These are phyloP conservation scores for Sebastes dallii DNA, from an alignment of 2,797 vertebrate genomes.

Conservation along the genomic window DNA sequence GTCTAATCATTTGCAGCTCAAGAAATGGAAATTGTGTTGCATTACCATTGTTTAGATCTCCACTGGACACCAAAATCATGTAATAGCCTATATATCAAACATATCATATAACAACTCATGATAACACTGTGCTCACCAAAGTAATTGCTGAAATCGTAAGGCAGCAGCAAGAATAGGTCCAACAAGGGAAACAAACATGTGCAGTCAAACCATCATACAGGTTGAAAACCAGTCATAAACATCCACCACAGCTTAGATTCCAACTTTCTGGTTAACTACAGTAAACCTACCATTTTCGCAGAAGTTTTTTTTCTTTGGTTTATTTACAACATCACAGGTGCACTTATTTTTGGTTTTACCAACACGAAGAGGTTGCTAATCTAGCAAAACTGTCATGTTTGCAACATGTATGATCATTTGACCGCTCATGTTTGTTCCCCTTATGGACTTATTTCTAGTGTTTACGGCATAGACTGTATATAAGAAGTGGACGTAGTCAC, in stretches of 20 bases:
- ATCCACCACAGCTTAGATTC: neutral
- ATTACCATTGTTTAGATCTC: neutral
- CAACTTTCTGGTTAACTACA: neutral
- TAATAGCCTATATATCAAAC: neutral
- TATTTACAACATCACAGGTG: no score
- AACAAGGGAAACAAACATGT: neutral
- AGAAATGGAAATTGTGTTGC: neutral
- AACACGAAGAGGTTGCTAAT: neutral
- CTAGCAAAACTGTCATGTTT: neutral
- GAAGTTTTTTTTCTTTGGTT: neutral
- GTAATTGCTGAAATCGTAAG: neutral
- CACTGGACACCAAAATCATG: neutral
- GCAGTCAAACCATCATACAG: neutral
- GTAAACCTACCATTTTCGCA: neutral
- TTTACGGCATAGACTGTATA: neutral
- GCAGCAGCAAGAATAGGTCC: neutral
- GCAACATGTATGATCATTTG: neutral
- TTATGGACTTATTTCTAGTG: neutral
- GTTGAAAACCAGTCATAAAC: neutral
- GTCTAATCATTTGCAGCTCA: constrained; percentile 20
- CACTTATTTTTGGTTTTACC: neutral
- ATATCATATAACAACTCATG: neutral
- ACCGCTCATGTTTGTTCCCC: neutral
- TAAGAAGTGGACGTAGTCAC: no score
- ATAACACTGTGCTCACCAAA: neutral